Evolutionary conservation across 2,113 vertebrate species (phyloP), one percentile per base, ranked within the genome.

Genomic region (Aldabrachelys gigantea): DNA sequence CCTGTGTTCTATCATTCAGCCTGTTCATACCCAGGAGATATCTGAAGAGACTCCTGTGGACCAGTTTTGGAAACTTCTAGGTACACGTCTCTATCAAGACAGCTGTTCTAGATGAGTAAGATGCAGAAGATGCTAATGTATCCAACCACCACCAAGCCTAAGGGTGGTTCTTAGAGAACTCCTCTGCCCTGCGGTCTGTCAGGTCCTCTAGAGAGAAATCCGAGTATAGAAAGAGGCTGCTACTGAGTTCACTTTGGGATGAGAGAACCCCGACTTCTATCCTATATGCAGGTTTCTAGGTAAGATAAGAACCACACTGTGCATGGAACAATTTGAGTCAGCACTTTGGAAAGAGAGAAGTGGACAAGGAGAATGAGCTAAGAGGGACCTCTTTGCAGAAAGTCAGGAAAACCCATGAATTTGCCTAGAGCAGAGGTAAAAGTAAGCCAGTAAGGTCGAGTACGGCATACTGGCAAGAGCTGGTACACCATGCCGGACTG

Each of bases 271-370:
- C 16, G 76, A 27, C 41, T 44, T 57, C 4, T 38, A 16, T 5
- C 3, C n/a, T 3, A 0, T 1, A 1, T 1, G 29, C 0, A 72
- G n/a, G 0, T 44, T 87, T 80, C 25, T 11, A 38, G 78, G 72
- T 76, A 80, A 80, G 44, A 50, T 17, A 84, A 95, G 86, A 92
- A 49, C 72, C 24, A 84, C 0, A 0, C 19, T 82, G 38, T 8
- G 16, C 10, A 24, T 6, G 54, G 65, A 47, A 44, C 1, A 81
- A 2, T 35, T 47, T 1, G 52, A 82, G 80, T 75, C 14, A 75
- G 29, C 10, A 35, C 5, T 82, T 38, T 19, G 22, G 47, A 24
- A 95, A 69, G 91, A 47, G 27, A 94, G 89, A 0, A 2, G n/a
- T 52, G 78, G 12, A n/a, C 0, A 54, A 12, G 65, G 7, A 38